Percentiles rank a stretch among this genome's conserved stretches.
phyloP scores from a whole-genome alignment of 2,888 invertebrate species.

The Colletes collaris region DNA sequence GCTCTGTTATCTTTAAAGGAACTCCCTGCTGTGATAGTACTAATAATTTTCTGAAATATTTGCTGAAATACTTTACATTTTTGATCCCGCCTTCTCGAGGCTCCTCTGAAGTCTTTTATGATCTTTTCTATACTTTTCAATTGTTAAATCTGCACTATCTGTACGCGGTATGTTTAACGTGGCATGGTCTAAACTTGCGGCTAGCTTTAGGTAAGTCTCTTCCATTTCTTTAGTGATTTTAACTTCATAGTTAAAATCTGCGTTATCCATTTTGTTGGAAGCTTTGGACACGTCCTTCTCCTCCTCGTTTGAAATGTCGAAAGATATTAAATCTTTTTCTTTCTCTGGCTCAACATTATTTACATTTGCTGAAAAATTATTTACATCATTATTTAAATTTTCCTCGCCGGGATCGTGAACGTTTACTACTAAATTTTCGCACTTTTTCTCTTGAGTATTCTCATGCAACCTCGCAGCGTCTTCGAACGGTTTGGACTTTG shows the following conservation, averaged over 20 bases:
- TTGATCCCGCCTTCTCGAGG: conserved; percentile 67
- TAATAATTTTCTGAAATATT: conserved; percentile 54
- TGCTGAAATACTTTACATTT: conserved; percentile 65
- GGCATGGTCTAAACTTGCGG: conserved; percentile 79
- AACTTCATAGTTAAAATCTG: conserved; percentile 73
- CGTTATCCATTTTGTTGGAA: conserved; percentile 25
- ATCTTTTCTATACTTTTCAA: conserved; percentile 80
- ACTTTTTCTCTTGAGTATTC: conserved; percentile 16
- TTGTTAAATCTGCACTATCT: conserved; percentile 75
- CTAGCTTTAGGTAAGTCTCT: conserved; percentile 80
- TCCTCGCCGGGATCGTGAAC: conserved; percentile 10
- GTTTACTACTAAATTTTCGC: conserved; percentile 7
- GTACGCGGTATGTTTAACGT: conserved; percentile 68
- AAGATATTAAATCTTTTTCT: conserved; percentile 75
- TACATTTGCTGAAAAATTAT: conserved; percentile 33
- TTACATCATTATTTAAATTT: conserved; percentile 26
- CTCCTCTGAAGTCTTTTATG: conserved; percentile 76
- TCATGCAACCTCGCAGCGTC: conserved; percentile 3
- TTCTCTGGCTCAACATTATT: conserved; percentile 44
- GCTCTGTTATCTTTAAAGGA: conserved; percentile 73
- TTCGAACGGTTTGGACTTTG: conserved; percentile 30
- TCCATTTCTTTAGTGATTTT: conserved; percentile 81
- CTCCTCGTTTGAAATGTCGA: conserved; percentile 76
- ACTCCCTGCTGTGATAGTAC: conserved; percentile 70
- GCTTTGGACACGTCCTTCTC: conserved; percentile 52